These are phyloP conservation scores for Masnerella sp. DNA, from an alignment of 2,888 invertebrate genomes.

Conservation along the genomic window DNA sequence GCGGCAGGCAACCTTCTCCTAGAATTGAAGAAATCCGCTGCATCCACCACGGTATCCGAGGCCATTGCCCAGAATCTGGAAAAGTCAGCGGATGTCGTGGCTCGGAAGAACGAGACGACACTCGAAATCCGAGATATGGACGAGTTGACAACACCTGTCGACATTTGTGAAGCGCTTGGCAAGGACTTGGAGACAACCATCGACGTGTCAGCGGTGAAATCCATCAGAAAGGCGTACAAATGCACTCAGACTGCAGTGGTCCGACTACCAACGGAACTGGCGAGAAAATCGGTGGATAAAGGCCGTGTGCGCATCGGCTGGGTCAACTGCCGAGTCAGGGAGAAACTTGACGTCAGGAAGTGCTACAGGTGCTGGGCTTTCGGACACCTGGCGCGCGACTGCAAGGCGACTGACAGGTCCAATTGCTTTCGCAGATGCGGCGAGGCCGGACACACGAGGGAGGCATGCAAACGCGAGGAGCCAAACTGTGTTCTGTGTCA, in stretches of 20 bases:
- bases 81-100: neutral
- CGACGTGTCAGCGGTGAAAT: conserved; percentile 12
- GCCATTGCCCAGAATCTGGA: conserved; percentile 1
- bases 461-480: neutral
- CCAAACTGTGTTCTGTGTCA: neutral
- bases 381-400: conserved; percentile 18
- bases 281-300: neutral
- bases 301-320: conserved; percentile 20
- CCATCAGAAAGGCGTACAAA: conserved; percentile 9
- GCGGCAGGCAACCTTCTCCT: conserved; percentile 13
- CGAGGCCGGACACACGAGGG: neutral
- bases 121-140: conserved; percentile 17
- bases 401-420: conserved; percentile 25
- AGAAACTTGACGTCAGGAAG: neutral
- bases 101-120: neutral
- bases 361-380: neutral
- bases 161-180: conserved; percentile 6
- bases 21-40: neutral
- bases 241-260: conserved; percentile 18
- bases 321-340: conserved; percentile 12
- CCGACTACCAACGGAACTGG: neutral
- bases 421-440: conserved; percentile 16
- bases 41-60: neutral
- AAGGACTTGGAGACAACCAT: neutral
- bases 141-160: conserved; percentile 12